Percentiles rank a stretch among this genome's conserved stretches.
Evolutionary conservation across 35 echinoderm and acorn worm genomes (phyloP).

Genomic region (Heliocidaris tuberculata): DNA sequence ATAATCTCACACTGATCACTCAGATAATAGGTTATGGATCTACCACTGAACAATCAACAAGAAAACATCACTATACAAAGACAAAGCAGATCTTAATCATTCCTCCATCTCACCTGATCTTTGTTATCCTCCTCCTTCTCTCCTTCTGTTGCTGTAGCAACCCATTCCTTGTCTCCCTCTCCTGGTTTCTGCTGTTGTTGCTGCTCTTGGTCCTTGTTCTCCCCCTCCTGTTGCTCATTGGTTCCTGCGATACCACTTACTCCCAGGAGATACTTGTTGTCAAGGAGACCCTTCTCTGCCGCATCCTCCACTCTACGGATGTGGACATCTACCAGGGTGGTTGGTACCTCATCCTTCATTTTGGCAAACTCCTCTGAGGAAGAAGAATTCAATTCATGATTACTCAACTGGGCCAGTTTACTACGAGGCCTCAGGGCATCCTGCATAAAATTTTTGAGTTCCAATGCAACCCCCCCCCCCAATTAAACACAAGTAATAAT

Average conservation of each 20-base stretch:
- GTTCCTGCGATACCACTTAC: slow-evolving; percentile 96
- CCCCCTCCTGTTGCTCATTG: slow-evolving; percentile 50
- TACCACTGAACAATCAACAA: too few species aligned
- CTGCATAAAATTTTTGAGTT: too few species aligned
- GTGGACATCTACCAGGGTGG: slow-evolving; percentile 78
- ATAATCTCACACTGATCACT: too few species aligned
- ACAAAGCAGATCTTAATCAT: too few species aligned
- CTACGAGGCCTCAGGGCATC: background rate
- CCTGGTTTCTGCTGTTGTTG: slow-evolving; percentile 38
- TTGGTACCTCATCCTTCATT: slow-evolving; percentile 97
- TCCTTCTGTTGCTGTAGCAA: background rate
- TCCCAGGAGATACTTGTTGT: slow-evolving; percentile 74
- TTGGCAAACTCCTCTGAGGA: slow-evolving; percentile 93
- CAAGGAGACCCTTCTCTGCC: slow-evolving; percentile 61
- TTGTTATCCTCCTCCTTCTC: background rate
- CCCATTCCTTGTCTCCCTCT: slow-evolving; percentile 35
- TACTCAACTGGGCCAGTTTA: background rate
- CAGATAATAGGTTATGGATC: too few species aligned
- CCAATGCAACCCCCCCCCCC: too few species aligned
- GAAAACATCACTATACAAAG: too few species aligned
- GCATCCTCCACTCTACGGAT: slow-evolving; percentile 89
- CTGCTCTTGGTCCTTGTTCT: slow-evolving; percentile 54
- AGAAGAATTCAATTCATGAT: background rate
- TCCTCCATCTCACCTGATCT: background rate
- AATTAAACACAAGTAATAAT: too few species aligned